Conservation (phyloP, 2,888 invertebrate species). For the Parapristionchus giblindavisi region DNA sequence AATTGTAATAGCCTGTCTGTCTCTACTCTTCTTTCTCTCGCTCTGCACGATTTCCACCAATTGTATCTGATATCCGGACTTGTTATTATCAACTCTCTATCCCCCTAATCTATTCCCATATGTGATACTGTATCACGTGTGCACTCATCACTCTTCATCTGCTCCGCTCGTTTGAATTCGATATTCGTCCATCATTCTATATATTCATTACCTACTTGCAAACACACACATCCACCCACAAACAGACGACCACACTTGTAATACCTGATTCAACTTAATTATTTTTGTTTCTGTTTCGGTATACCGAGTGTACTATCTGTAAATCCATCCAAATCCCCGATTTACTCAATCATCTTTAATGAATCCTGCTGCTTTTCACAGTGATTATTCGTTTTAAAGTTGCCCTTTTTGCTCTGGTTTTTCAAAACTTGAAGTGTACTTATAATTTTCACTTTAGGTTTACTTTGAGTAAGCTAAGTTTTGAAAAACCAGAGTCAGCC, state of each 20-base stretch:
- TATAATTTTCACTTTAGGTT: conserved; percentile 10
- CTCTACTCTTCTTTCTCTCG: conserved; percentile 22
- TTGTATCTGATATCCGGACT: no score
- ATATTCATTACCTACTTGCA: conserved; percentile 35
- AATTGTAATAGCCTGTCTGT: neutral
- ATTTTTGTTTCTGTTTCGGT: conserved; percentile 31
- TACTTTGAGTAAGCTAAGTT: conserved; percentile 18
- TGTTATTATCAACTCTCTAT: no score
- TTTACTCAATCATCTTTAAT: no score
- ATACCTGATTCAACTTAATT: conserved; percentile 26
- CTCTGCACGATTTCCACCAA: no score
- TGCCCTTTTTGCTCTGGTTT: no score
- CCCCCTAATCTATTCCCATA: conserved; percentile 21
- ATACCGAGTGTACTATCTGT: conserved; percentile 30
- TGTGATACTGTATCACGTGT: conserved; percentile 28
- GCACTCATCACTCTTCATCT: neutral
- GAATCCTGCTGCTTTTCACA: no score
- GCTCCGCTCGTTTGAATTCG: conserved; percentile 19
- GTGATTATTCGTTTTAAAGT: no score
- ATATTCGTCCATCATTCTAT: conserved; percentile 4
- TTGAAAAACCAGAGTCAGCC: neutral
- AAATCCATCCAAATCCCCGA: no score
- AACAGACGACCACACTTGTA: conserved; percentile 10
- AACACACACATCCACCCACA: conserved; percentile 12
- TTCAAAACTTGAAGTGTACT: no score